A percentile compares a stretch with the other conserved stretches of the same genome.
Conservation (phyloP, 2,888 invertebrate species). For the Encarsia formosa region DNA sequence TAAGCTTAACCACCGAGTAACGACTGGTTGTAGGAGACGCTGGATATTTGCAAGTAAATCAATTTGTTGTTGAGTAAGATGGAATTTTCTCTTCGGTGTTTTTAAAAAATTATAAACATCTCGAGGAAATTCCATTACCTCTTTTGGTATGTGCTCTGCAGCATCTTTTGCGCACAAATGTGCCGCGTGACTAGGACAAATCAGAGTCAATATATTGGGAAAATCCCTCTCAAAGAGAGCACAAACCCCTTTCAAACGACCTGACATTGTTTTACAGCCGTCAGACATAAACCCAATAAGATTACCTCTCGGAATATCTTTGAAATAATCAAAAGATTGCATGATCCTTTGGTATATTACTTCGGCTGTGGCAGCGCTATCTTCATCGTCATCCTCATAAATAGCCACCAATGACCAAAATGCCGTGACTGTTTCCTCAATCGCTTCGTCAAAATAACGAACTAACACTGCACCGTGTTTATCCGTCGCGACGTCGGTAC, state of each 20-base stretch:
- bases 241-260: not conserved
- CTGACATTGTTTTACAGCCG: not conserved
- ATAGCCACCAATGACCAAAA: not conserved
- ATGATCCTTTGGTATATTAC: not conserved
- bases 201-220: not conserved
- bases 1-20: not conserved
- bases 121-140: not conserved
- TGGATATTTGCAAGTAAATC: not conserved
- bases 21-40: not conserved
- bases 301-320: not conserved
- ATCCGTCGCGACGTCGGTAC: not conserved
- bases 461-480: conserved; percentile 2
- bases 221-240: not conserved
- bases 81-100: not conserved
- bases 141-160: not conserved
- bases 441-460: not conserved
- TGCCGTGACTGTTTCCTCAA: not conserved
- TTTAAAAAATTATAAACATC: not conserved
- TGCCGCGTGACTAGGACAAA: not conserved
- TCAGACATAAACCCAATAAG: not conserved
- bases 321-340: not conserved
- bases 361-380: not conserved
- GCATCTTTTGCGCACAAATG: not conserved
- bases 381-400: not conserved
- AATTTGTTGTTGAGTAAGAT: not conserved